phyloP scores from a whole-genome alignment of 2,113 vertebrate species.

The Craseonycteris thonglongyai region DNA sequence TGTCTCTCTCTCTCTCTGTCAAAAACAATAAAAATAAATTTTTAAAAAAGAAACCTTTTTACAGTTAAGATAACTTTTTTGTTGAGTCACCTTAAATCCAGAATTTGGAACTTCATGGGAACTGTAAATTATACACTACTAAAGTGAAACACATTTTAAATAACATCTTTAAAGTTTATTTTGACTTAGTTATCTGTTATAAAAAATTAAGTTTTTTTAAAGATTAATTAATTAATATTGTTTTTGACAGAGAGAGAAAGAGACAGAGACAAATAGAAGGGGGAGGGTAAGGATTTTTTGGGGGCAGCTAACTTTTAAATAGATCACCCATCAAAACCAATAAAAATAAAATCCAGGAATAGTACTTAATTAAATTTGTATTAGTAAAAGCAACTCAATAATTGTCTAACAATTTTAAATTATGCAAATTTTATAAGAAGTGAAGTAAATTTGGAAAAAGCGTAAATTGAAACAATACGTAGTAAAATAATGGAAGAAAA shows the following conservation, averaged over 20 bases:
- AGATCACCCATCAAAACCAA: background rate
- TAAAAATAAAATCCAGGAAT: background rate
- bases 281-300: too few relatives aligned
- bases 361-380: background rate
- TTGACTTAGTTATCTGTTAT: background rate
- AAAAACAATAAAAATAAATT: too few relatives aligned
- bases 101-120: background rate
- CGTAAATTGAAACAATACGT: background rate
- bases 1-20: too few relatives aligned
- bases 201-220: background rate
- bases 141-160: background rate
- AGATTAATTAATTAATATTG: too few relatives aligned
- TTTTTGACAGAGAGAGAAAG: too few relatives aligned
- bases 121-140: background rate
- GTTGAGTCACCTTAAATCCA: background rate
- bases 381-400: background rate
- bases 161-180: background rate
- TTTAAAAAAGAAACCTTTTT: background rate
- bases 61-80: background rate
- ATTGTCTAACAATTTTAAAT: background rate
- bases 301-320: background rate
- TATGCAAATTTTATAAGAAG: background rate
- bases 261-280: too few relatives aligned
- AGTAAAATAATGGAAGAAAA: background rate
- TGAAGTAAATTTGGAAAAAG: background rate